These are phyloP conservation scores for Archivesica marissinica DNA, from an alignment of 1,140 invertebrate genomes.

Conservation along the genomic window DNA sequence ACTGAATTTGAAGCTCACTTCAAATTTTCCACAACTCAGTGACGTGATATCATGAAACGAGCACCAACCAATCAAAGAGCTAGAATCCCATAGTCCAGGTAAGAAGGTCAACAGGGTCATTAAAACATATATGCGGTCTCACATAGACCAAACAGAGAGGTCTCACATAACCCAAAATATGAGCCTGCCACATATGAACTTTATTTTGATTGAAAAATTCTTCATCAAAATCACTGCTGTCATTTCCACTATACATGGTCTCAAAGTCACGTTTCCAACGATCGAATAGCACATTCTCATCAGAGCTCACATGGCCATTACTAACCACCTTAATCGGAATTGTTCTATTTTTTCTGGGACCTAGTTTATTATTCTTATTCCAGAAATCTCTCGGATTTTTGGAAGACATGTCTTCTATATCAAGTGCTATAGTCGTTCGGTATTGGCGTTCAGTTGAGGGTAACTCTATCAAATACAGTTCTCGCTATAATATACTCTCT, in stretches of 20 bases:
- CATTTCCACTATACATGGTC: conserved; percentile 24
- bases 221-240: conserved; percentile 23
- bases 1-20: too few relatives aligned
- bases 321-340: conserved; percentile 40
- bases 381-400: too few relatives aligned
- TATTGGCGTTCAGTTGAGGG: conserved; percentile 17
- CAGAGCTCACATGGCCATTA: conserved; percentile 1
- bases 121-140: too few relatives aligned
- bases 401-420: conserved; percentile 63
- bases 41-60: too few relatives aligned
- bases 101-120: too few relatives aligned
- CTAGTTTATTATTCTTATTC: conserved; percentile 59
- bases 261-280: conserved; percentile 50
- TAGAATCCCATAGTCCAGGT: too few relatives aligned
- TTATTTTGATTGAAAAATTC: conserved; percentile 32
- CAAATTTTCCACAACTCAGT: too few relatives aligned
- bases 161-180: too few relatives aligned
- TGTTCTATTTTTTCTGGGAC: conserved; percentile 18
- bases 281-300: background rate
- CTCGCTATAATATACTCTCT: conserved; percentile 8
- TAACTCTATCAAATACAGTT: conserved; percentile 46
- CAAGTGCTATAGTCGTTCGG: background rate
- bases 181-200: too few relatives aligned
- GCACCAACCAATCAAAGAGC: too few relatives aligned
- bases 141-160: too few relatives aligned